Base-by-base conservation (phyloP, 2,888 invertebrate species). In the Caenorhabditis virilis region DNA sequence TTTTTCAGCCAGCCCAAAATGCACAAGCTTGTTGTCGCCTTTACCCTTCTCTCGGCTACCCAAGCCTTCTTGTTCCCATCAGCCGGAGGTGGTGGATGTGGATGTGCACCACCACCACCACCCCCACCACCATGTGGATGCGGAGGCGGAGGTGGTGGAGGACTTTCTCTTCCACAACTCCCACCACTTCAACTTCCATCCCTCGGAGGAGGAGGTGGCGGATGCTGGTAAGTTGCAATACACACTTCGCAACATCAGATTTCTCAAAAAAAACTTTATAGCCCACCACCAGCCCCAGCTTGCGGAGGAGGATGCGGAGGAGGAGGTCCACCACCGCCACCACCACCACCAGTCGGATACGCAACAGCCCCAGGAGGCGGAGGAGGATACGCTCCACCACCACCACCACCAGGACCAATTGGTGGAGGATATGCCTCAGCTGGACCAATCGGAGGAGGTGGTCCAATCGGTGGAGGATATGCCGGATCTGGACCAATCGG, bases 241-340 rank as follows among this genome's bases (percentile, higher is more conserved):
- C n/a, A n/a, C n/a, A n/a, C n/a, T n/a, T n/a, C n/a, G n/a, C n/a
- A n/a, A n/a, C n/a, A n/a, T n/a, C n/a, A n/a, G n/a, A n/a, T n/a
- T n/a, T n/a, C n/a, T n/a, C n/a, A n/a, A n/a, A n/a, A n/a, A n/a
- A n/a, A n/a, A n/a, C n/a, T n/a, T n/a, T n/a, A n/a, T n/a, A n/a
- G n/a, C n/a, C n/a, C n/a, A n/a, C n/a, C n/a, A 30, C 30, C 22
- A 20, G 22, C 23, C 13, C 66, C 70, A 53, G 63, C 60, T 26
- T 42, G 66, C 43, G 70, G 69, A 47, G 68, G 67, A 50, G 64
- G 66, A 15, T 56, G 60, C 45, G 46, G 52, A 20, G 56, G 66
- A n/a, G 55, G 61, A 42, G 50, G 39, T 27, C 41, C 51, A 13
- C 66, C 70, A 52, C 66, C 70, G 52, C 63, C 63, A 50, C 58